Evolutionary conservation across 2,113 vertebrate genomes (phyloP), one percentile per base, ranked within the genome.

Genomic region (Lagopus muta): DNA sequence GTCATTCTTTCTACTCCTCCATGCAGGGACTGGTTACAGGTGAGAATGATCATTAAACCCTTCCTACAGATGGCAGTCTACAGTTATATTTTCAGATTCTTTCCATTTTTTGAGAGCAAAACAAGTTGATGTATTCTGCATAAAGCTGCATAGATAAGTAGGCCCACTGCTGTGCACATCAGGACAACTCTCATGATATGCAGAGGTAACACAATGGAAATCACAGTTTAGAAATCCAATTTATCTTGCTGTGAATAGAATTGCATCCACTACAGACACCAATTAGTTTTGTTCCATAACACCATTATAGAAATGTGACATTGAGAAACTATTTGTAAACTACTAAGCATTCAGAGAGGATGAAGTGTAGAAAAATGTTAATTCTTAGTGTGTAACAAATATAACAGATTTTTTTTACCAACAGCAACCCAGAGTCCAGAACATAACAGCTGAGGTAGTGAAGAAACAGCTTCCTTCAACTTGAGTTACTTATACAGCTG

Each of bases 211-310:
- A 95, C 96, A 97, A 97, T 97, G 96, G 97, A 98, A 98, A 97
- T 97, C 13, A 8, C 94, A 96, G 97, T 95, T 98, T 93, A 97
- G 97, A 97, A 97, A 98, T 97, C 95, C 96, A 97, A 97, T 98
- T 98, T 98, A 91, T 97, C 98, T 97, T 97, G 97, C 98, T 98
- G 97, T 95, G 98, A 98, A 95, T 97, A 94, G 96, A 98, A 98
- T 97, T 98, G 97, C 95, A 96, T 98, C 92, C 91, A 96, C 93
- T 97, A 95, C 94, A 89, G 95, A 97, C 40, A 95, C 93, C 96
- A 98, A 98, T 98, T 98, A 98, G 96, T 97, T 98, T 97, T 98
- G 95, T 98, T 96, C 90, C 92, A 14, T 96, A 96, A 97, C 64
- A 87, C 77, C 4, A 13, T 87, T 95, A 93, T 12, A 97, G 84